Evolutionary conservation across 2,888 invertebrate genomes (phyloP).

Genomic region (Synanthedon myopaeformis): DNA sequence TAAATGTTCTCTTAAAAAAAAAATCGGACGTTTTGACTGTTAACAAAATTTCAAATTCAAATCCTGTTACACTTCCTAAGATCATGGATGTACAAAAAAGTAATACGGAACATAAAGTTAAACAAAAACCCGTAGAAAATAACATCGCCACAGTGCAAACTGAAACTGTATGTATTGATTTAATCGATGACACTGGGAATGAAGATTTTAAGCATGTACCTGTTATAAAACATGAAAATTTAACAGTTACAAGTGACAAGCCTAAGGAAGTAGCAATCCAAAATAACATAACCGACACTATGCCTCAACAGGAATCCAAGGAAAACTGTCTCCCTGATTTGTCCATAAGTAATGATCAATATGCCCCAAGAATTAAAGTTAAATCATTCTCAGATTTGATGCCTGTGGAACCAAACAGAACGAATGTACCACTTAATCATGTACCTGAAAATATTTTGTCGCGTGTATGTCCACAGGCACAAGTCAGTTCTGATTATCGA

Average conservation of each 20-base stretch:
- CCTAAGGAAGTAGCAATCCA: neutral
- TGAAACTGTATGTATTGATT: neutral
- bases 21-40: too few relatives aligned
- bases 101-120: too few relatives aligned
- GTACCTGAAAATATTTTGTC: neutral
- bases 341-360: slow-evolving; percentile 5
- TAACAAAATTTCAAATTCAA: slow-evolving; percentile 29
- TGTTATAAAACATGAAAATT: slow-evolving; percentile 40
- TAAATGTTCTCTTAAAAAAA: slow-evolving; percentile 3
- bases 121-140: neutral
- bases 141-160: slow-evolving; percentile 1
- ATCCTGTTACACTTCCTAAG: slow-evolving; percentile 52
- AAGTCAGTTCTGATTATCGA: too few relatives aligned
- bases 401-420: slow-evolving; percentile 18
- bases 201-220: slow-evolving; percentile 25
- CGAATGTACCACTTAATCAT: neutral
- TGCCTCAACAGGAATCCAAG: neutral
- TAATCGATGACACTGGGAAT: neutral
- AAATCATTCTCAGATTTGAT: slow-evolving; percentile 50
- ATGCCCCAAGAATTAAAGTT: slow-evolving; percentile 46
- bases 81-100: neutral
- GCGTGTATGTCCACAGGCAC: neutral
- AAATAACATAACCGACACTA: neutral
- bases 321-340: neutral
- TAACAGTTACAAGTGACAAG: slow-evolving; percentile 22